Conservation (phyloP, 2,888 invertebrate genomes). For the Heliothis peltigera region DNA sequence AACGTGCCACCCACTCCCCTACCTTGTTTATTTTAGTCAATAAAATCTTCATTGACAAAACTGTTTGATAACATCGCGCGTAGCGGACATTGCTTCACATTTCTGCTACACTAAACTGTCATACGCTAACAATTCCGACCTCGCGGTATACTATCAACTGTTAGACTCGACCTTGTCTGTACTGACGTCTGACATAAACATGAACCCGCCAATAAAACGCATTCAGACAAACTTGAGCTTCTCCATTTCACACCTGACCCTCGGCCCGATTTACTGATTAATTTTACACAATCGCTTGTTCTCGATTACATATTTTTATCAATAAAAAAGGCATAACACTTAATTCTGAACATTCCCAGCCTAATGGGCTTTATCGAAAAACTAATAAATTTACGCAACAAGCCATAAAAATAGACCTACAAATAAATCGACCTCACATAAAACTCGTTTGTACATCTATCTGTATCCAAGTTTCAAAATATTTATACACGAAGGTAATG, state of each 20-base stretch:
- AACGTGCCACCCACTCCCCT: background rate
- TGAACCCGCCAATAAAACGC: constrained; percentile 42
- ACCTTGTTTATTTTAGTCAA: background rate
- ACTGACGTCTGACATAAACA: constrained; percentile 52
- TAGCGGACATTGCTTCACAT: constrained; percentile 8
- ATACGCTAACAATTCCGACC: constrained; percentile 48
- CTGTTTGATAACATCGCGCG: background rate
- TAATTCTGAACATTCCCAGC: background rate
- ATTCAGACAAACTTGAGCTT: constrained; percentile 26
- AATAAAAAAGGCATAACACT: background rate
- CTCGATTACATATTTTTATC: constrained; percentile 1
- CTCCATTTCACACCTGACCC: constrained; percentile 40
- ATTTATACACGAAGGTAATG: constrained; percentile 15
- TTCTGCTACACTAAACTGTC: constrained; percentile 44
- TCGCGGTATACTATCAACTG: constrained; percentile 48
- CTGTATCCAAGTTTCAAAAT: constrained; percentile 42
- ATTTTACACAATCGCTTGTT: constrained; percentile 1
- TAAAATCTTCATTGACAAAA: background rate
- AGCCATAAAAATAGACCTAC: constrained; percentile 28
- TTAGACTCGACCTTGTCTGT: constrained; percentile 52
- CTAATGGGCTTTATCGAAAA: constrained; percentile 14
- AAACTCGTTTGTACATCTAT: constrained; percentile 37
- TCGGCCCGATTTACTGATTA: constrained; percentile 3
- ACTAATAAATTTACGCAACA: constrained; percentile 37
- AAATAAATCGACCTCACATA: constrained; percentile 30